These are phyloP conservation scores for Prosopocoilus inquinatus DNA, from an alignment of 2,888 invertebrate species.

Conservation along the genomic window DNA sequence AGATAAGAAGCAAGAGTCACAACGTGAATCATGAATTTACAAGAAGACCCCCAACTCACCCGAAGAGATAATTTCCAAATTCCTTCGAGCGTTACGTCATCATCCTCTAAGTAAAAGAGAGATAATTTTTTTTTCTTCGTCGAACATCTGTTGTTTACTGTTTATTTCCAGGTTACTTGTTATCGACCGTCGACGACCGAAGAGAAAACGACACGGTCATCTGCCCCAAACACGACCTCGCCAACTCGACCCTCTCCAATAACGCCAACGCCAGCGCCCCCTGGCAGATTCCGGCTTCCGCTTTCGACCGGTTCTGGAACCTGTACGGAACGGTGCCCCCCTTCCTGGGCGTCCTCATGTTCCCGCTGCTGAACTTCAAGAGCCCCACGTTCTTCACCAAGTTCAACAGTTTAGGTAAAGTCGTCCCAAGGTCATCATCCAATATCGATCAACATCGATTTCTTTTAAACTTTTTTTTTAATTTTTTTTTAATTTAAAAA, in stretches of 20 bases:
- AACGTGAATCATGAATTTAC: too few species aligned
- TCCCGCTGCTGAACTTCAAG: slow-evolving; percentile 81
- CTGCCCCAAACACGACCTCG: slow-evolving; percentile 38
- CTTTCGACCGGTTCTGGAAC: slow-evolving; percentile 59
- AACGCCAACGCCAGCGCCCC: background rate
- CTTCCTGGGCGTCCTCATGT: slow-evolving; percentile 71
- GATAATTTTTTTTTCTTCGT: too few species aligned
- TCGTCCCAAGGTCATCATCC: slow-evolving; percentile 10
- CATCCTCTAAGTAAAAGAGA: too few species aligned
- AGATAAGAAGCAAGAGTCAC: too few species aligned
- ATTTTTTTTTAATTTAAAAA: too few species aligned
- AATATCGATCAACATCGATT: background rate
- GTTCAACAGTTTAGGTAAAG: slow-evolving; percentile 85
- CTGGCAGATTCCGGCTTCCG: slow-evolving; percentile 15
- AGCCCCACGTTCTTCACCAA: slow-evolving; percentile 90
- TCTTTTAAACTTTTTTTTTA: background rate
- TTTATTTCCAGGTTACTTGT: slow-evolving; percentile 19
- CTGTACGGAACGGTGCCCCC: slow-evolving; percentile 78
- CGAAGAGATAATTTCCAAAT: too few species aligned
- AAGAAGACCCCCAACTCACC: too few species aligned
- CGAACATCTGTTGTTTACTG: too few species aligned
- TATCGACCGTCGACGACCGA: slow-evolving; percentile 14
- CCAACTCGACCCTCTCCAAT: background rate
- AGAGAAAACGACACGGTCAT: slow-evolving; percentile 34
- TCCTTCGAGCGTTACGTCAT: too few species aligned